Evolutionary conservation across 2,797 vertebrate genomes (phyloP).

Genomic region (Tenualosa thibaudeaui): DNA sequence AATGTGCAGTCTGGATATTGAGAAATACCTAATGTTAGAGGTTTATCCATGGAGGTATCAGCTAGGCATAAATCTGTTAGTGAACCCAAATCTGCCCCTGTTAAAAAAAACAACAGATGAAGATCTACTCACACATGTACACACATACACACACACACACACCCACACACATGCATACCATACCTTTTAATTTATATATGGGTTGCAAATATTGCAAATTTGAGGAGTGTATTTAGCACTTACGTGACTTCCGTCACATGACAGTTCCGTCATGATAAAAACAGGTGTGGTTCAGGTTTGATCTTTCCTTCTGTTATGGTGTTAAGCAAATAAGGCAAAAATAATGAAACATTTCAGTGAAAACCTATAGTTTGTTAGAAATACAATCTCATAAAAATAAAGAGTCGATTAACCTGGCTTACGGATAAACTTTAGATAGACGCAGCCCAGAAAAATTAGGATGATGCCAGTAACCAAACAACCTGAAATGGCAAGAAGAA

Average conservation of each 20-base stretch:
- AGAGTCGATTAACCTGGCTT: slow-evolving; percentile 63
- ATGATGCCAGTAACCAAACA: slow-evolving; percentile 66
- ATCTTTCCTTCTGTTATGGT: slow-evolving; percentile 34
- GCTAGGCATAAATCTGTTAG: background rate
- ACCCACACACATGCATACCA: too few relatives aligned
- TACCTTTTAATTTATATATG: too few relatives aligned
- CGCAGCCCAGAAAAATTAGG: slow-evolving; percentile 59
- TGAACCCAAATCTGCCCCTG: background rate
- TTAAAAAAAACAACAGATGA: background rate
- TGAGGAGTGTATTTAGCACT: background rate
- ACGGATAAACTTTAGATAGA: slow-evolving; percentile 55
- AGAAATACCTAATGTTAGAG: background rate
- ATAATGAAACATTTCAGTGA: background rate
- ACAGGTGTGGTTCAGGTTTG: slow-evolving; percentile 55
- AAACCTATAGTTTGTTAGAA: background rate
- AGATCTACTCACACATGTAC: too few relatives aligned
- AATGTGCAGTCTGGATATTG: too few relatives aligned
- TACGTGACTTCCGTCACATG: slow-evolving; percentile 58
- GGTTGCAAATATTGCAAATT: too few relatives aligned
- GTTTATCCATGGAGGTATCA: background rate
- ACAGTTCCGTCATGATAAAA: slow-evolving; percentile 65
- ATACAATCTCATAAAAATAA: background rate
- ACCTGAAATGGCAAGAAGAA: slow-evolving; percentile 73
- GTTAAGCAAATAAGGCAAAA: background rate
- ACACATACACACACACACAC: too few relatives aligned